Percentiles rank a stretch among this genome's conserved stretches.
Conservation (phyloP, 2,113 vertebrate genomes). For the Setophaga petechia region DNA sequence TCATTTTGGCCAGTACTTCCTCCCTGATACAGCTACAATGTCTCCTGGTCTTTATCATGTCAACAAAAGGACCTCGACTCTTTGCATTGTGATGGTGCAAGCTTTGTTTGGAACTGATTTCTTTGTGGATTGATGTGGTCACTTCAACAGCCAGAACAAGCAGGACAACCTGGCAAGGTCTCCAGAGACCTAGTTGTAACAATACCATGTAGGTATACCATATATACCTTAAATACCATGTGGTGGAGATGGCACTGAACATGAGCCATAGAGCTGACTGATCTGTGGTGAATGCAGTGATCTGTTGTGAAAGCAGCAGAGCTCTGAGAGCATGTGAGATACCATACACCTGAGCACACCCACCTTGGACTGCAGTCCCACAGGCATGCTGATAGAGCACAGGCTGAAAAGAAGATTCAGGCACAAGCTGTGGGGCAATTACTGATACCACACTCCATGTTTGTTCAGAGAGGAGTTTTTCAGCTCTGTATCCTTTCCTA, state of each 20-base stretch:
- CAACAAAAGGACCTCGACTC: rapidly evolving
- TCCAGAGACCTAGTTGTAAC: neutral
- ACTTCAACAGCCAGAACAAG: neutral
- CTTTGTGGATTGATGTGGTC: neutral
- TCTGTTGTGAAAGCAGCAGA: neutral
- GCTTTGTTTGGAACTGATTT: neutral
- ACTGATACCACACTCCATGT: neutral
- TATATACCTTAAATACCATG: neutral
- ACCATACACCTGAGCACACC: neutral
- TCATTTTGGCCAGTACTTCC: neutral
- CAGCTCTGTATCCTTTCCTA: neutral
- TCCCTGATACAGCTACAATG: neutral
- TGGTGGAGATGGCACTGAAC: neutral
- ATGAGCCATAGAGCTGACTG: neutral
- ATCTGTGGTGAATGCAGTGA: neutral
- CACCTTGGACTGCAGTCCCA: neutral
- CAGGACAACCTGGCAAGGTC: neutral
- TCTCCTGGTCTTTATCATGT: neutral
- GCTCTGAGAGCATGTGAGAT: neutral
- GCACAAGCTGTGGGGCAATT: neutral
- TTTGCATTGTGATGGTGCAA: neutral
- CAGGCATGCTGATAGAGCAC: rapidly evolving
- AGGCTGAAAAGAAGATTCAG: neutral
- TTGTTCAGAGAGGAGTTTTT: neutral
- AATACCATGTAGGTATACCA: no score